Percentiles rank a stretch among this genome's conserved stretches.
Conservation (phyloP, 30 jellyfish, hydroid and myxozoan species). For the Aurelia coerulea region DNA sequence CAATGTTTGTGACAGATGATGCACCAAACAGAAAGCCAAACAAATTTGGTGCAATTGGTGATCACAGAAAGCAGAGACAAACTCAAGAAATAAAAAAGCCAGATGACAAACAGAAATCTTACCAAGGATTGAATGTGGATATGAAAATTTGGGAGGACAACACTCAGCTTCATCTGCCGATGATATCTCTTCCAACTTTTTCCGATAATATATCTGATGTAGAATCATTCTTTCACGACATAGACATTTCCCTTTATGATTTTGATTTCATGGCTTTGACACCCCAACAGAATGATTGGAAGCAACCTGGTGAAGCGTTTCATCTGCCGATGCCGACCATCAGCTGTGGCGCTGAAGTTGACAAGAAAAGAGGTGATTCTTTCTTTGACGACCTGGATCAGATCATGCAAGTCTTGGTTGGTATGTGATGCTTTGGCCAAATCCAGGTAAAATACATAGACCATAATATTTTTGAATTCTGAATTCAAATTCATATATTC, state of each 20-base stretch:
- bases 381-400: conserved; percentile 95
- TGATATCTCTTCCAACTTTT: conserved; percentile 38
- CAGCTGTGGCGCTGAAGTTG: conserved; percentile 88
- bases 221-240: conserved; percentile 79
- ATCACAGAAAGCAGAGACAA: conserved; percentile 71
- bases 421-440: conserved; percentile 66
- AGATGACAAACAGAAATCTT: conserved; percentile 21
- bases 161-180: conserved; percentile 48
- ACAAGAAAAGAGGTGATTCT: conserved; percentile 80
- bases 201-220: conserved; percentile 59
- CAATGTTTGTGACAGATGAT: conserved; percentile 12
- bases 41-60: conserved; percentile 95
- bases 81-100: conserved; percentile 10
- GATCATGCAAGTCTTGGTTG: conserved; percentile 96
- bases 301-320: conserved; percentile 50
- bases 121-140: conserved; percentile 10
- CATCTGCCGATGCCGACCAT: conserved; percentile 49
- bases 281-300: conserved; percentile 69
- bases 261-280: conserved; percentile 70
- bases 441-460: conserved; percentile 31
- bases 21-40: conserved; percentile 38
- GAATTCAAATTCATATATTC: conserved; percentile 32
- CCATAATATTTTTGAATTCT: conserved; percentile 35
- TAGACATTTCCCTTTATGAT: conserved; percentile 86
- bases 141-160: conserved; percentile 62